These are phyloP conservation scores for Callionymus lyra DNA, from an alignment of 2,113 vertebrate species.

Conservation along the genomic window DNA sequence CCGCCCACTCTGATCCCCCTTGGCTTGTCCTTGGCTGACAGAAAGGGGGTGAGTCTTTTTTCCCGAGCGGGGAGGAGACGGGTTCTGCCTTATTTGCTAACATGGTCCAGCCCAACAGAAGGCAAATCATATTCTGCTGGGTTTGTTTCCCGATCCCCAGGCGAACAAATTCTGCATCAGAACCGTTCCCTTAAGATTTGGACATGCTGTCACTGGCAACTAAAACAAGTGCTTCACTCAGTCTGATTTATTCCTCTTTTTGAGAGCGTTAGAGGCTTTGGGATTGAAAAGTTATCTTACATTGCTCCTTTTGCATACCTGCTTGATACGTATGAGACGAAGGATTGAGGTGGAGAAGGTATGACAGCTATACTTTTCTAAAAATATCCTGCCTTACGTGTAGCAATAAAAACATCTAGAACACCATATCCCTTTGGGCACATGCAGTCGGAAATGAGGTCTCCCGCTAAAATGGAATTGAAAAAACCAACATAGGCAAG, in stretches of 20 bases:
- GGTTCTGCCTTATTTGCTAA: slow-evolving; percentile 46
- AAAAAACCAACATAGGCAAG: too few relatives aligned
- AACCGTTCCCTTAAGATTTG: slow-evolving; percentile 33
- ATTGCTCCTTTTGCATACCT: slow-evolving; percentile 5
- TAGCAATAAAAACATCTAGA: too few relatives aligned
- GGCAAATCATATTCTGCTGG: slow-evolving; percentile 44
- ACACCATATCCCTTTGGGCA: too few relatives aligned
- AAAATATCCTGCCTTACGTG: slow-evolving; percentile 27
- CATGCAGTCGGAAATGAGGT: too few relatives aligned
- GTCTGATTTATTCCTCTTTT: slow-evolving; percentile 52
- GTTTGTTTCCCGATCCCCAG: slow-evolving; percentile 46
- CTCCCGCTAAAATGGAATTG: too few relatives aligned
- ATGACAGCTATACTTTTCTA: slow-evolving; percentile 16
- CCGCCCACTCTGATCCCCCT: slow-evolving; percentile 30
- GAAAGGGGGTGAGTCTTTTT: slow-evolving; percentile 11
- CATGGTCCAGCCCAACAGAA: slow-evolving; percentile 50
- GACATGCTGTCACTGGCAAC: slow-evolving; percentile 47
- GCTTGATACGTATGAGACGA: slow-evolving; percentile 11
- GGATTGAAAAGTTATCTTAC: too few relatives aligned
- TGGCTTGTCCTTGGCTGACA: slow-evolving; percentile 15
- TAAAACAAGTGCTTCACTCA: slow-evolving; percentile 59
- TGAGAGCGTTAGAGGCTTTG: too few relatives aligned
- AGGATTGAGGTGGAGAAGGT: slow-evolving; percentile 15
- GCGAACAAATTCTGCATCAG: slow-evolving; percentile 50
- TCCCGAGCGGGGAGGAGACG: slow-evolving; percentile 15